Percentiles rank a stretch among this genome's conserved stretches.
These are phyloP conservation scores for Todiramphus chloris DNA, from an alignment of 2,113 vertebrate genomes.

Conservation along the genomic window DNA sequence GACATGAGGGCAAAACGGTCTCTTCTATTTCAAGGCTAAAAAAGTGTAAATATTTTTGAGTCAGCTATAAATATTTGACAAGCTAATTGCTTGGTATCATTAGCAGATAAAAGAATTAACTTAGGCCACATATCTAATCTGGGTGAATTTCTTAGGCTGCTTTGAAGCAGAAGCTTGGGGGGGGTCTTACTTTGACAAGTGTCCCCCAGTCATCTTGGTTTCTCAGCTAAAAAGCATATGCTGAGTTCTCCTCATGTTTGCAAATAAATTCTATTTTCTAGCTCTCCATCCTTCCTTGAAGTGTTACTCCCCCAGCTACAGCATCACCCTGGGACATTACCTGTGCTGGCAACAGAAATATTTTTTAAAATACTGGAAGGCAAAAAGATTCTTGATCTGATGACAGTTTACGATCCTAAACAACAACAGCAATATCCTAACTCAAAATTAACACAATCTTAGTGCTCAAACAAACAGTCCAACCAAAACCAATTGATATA, in stretches of 20 bases:
- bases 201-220: background rate
- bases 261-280: background rate
- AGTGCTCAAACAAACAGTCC: background rate
- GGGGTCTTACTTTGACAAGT: background rate
- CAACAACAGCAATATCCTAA: background rate
- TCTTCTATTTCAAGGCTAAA: background rate
- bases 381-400: background rate
- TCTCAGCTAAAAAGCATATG: background rate
- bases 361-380: background rate
- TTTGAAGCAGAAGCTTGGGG: background rate
- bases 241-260: background rate
- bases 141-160: background rate
- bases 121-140: background rate
- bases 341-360: background rate
- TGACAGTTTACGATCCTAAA: background rate
- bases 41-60: background rate
- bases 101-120: background rate
- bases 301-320: background rate
- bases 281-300: background rate
- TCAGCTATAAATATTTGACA: background rate
- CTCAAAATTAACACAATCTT: background rate
- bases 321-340: rapidly evolving
- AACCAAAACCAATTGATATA: background rate
- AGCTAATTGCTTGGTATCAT: background rate
- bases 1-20: background rate